Base-by-base conservation (phyloP, 2,113 vertebrate species). In the Chlorodrepanis virens region DNA sequence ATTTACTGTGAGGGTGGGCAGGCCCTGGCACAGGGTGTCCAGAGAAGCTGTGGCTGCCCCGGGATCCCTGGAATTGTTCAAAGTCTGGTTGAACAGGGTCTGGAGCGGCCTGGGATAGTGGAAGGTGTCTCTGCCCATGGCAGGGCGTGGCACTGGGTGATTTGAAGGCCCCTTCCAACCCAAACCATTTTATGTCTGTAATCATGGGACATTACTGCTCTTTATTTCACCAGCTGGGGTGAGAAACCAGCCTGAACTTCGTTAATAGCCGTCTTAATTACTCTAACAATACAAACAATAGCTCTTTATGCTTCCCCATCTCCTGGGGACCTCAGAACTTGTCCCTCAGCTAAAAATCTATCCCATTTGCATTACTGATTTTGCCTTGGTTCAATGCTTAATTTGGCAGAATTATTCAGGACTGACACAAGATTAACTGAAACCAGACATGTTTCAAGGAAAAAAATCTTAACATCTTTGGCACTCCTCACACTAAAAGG, bases 61-160 rank as follows among this genome's bases (percentile, higher is more conserved):
- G 50, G 74, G 7, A 70, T 37, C 22, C 49, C 49, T 77, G 88
- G 54, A 7, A 70, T 1, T 44, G 15, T 2, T 3, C 80, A 42
- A 56, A 5, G 5, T 31, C 64, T 6, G 25, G 64, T 0, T 63
- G 56, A 19, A 47, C 0, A 0, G 8, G 21, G 12, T 5, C 61
- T 69, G 87, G 54, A 56, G 7, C 22, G 33, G 0, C 22, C 18
- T 63, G 87, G 31, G 18, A 12, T 0, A 2, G 42, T 16, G 25
- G 71, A 2, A 77, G 29, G 8, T 49, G 40, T 42, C 63, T 10
- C 31, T 69, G 29, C 12, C 22, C 39, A n/a, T 21, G 23, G 33
- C 33, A 47, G 9, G 17, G 19, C 6, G 2, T 53, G 31, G 56
- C 0, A 49, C 6, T 31, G 22, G 22, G 1, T 56, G 56, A 12